Base-by-base conservation (phyloP, 2,797 vertebrate species). In the Ibycter americanus region DNA sequence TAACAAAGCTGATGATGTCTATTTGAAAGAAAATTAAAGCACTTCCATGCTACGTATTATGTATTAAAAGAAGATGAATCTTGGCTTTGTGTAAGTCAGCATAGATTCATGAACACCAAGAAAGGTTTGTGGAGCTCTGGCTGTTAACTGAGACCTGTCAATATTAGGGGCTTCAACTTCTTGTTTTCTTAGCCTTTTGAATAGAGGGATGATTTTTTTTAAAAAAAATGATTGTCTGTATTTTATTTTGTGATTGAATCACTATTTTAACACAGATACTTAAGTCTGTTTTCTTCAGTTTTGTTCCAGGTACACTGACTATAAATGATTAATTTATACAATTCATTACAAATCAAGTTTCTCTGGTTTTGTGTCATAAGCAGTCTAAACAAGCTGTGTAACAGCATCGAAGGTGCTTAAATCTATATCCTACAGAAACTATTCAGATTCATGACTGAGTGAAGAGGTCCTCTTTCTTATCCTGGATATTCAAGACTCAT, bases 21-120 rank as follows among this genome's bases (percentile, higher is more conserved):
- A 22, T 91, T 88, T 91, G 46, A 90, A 94, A 87, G 65, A 90
- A 91, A 87, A 93, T 93, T 93, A 83, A 84, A 94, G 44, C 73
- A 87, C 2, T 25, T 55, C 58, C 74, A 83, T 72, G 65, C 6
- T 51, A 88, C 27, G 52, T 77, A 87, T 32, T 83, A 59, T 2
- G 0, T 76, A 83, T 61, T 19, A 16, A 62, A 63, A 84, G 65
- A 83, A 58, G 72, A 72, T 51, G 2, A 84, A 79, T 87, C 73
- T 87, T 26, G 6, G 7, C 49, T 88, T 90, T 65, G 3, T 68
- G 42, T 66, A 81, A 86, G 21, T 67, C 34, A 91, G 46, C 18
- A 58, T 4, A 58, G 54, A 78, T 65, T 83, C 49, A 62, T 52
- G 70, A 95, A 68, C 47, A 66, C 21, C 9, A 42, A 54, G 31